Percentiles rank a stretch among this genome's conserved stretches.
phyloP scores from a whole-genome alignment of 2,797 vertebrate genomes.

The Acanthurus tractus region DNA sequence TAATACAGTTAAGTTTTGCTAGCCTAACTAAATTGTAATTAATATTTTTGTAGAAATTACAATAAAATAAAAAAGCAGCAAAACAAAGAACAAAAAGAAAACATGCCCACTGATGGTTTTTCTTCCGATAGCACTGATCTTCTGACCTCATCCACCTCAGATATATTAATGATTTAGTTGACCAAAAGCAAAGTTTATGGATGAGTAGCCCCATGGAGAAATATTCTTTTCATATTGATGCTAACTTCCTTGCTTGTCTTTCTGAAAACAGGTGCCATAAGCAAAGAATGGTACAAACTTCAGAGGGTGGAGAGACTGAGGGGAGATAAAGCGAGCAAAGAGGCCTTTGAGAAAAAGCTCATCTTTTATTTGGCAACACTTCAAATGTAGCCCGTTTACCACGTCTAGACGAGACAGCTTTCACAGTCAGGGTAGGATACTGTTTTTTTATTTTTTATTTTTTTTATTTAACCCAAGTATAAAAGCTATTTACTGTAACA shows the following conservation, averaged over 20 bases:
- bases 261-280: slow-evolving; percentile 69
- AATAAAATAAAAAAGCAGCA: neutral
- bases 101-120: neutral
- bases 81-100: neutral
- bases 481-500: slow-evolving; percentile 81
- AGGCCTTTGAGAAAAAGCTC: slow-evolving; percentile 76
- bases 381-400: slow-evolving; percentile 78
- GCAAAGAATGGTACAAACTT: slow-evolving; percentile 59
- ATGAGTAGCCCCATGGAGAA: neutral
- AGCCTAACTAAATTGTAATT: neutral
- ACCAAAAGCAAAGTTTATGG: slow-evolving; percentile 19
- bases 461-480: slow-evolving; percentile 56
- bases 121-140: neutral
- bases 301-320: slow-evolving; percentile 53
- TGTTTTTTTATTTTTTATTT: slow-evolving; percentile 29
- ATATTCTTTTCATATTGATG: slow-evolving; percentile 15
- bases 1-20: neutral
- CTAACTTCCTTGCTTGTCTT: slow-evolving; percentile 43
- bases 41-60: neutral
- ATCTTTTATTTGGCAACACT: slow-evolving; percentile 81
- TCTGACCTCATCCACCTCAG: neutral
- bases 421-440: slow-evolving; percentile 62
- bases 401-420: slow-evolving; percentile 78
- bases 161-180: slow-evolving; percentile 11
- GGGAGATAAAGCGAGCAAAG: slow-evolving; percentile 66